phyloP scores from a whole-genome alignment of 2,888 invertebrate genomes.

The Parnassius smintheus region DNA sequence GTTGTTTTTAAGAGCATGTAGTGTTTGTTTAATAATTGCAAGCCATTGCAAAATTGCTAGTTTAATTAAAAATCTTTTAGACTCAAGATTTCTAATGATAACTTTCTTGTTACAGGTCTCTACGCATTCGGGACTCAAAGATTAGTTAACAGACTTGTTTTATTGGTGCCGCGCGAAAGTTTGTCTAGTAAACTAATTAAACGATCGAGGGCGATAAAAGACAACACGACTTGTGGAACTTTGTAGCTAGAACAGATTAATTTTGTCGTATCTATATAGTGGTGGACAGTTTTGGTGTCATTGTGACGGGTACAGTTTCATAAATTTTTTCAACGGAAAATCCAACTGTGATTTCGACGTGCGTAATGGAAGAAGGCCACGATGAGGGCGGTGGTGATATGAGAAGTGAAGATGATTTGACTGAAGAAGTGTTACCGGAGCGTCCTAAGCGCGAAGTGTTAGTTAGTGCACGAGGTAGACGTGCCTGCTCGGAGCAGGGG shows the following conservation, averaged over 20 bases:
- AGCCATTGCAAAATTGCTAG: too few relatives aligned
- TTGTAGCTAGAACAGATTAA: slow-evolving; percentile 8
- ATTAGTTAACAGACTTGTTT: not conserved
- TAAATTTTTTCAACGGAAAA: slow-evolving; percentile 1
- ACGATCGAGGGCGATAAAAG: slow-evolving; percentile 11
- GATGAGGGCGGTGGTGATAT: slow-evolving; percentile 46
- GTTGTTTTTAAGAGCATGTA: too few relatives aligned
- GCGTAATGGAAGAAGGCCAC: slow-evolving; percentile 68
- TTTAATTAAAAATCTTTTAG: not conserved
- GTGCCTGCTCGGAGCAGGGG: slow-evolving; percentile 86
- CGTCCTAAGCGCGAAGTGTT: slow-evolving; percentile 75
- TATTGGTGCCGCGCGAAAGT: slow-evolving; percentile 11
- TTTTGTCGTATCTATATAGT: not conserved
- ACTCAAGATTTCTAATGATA: not conserved
- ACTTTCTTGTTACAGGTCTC: slow-evolving; percentile 19
- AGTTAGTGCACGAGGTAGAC: slow-evolving; percentile 79
- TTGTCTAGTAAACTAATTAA: slow-evolving; percentile 24
- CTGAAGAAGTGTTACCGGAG: slow-evolving; percentile 59
- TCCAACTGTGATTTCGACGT: slow-evolving; percentile 57
- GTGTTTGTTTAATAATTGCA: too few relatives aligned
- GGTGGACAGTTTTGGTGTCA: slow-evolving; percentile 4
- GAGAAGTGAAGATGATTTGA: slow-evolving; percentile 37
- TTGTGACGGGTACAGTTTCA: slow-evolving; percentile 5
- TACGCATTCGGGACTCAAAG: not conserved
- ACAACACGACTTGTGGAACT: slow-evolving; percentile 14